phyloP scores from a whole-genome alignment of 2,888 invertebrate species.

The Muscina levida region DNA sequence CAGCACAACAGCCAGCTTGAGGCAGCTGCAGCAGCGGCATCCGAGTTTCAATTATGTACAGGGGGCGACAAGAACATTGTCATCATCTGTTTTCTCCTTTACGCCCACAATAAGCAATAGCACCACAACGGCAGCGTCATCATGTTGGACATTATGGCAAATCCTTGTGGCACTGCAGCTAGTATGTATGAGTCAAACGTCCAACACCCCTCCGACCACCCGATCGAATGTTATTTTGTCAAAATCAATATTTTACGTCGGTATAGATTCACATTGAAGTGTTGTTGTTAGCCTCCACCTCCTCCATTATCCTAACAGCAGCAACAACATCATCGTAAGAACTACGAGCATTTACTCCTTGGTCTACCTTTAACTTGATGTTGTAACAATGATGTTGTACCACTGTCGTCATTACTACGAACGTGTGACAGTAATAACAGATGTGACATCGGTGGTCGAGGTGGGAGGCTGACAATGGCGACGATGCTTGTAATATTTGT shows the following conservation, averaged over 20 bases:
- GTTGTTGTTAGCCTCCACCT: neutral
- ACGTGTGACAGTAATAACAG: neutral
- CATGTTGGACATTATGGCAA: conserved; percentile 55
- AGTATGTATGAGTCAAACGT: conserved; percentile 11
- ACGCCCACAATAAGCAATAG: neutral
- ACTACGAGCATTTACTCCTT: neutral
- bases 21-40: conserved; percentile 22
- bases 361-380: conserved; percentile 18
- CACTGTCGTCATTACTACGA: neutral
- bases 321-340: neutral
- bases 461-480: conserved; percentile 46
- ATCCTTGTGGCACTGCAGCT: conserved; percentile 8
- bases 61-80: conserved; percentile 53
- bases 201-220: conserved; percentile 29
- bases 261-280: neutral
- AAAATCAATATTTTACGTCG: conserved; percentile 55
- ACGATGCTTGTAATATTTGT: conserved; percentile 56
- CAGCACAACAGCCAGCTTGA: conserved; percentile 12
- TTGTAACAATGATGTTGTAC: conserved; percentile 33
- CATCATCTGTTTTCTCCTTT: conserved; percentile 25
- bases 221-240: conserved; percentile 43
- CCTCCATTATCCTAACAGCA: neutral
- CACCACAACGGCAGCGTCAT: conserved; percentile 16
- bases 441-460: neutral
- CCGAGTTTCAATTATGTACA: conserved; percentile 52